Evolutionary conservation across 2,888 invertebrate genomes (phyloP).

Genomic region (Criorhina ranunculi): DNA sequence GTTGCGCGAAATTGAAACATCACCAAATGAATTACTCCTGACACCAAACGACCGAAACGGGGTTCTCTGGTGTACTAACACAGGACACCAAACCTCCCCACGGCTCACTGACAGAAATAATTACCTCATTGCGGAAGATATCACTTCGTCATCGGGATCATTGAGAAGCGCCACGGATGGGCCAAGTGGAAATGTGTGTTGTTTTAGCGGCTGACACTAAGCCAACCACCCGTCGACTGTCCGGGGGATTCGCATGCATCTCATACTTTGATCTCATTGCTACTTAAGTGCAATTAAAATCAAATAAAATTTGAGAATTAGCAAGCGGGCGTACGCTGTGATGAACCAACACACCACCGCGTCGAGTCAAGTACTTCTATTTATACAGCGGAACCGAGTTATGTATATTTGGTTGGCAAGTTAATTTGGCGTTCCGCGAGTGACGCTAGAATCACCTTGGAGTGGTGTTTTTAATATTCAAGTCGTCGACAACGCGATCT

Average conservation of each 20-base stretch:
- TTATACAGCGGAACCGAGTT: conserved; percentile 42
- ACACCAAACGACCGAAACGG: conserved; percentile 51
- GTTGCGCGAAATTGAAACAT: conserved; percentile 66
- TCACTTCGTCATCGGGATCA: conserved; percentile 68
- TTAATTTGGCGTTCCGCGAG: conserved; percentile 68
- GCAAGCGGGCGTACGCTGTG: conserved; percentile 56
- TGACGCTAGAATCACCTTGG: conserved; percentile 70
- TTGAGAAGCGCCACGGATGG: conserved; percentile 66
- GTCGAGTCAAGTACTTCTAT: conserved; percentile 41
- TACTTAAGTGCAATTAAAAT: conserved; percentile 83
- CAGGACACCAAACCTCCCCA: conserved; percentile 16
- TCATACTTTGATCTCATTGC: conserved; percentile 82
- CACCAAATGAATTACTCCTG: conserved; percentile 63
- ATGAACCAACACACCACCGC: conserved; percentile 23
- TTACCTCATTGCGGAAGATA: conserved; percentile 73
- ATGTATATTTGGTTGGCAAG: conserved; percentile 40
- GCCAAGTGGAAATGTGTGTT: conserved; percentile 57
- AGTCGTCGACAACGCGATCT: conserved; percentile 71
- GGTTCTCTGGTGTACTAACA: conserved; percentile 38
- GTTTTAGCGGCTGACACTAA: conserved; percentile 69
- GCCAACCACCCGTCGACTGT: conserved; percentile 32
- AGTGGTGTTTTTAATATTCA: conserved; percentile 74
- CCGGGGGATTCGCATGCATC: conserved; percentile 66
- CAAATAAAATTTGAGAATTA: conserved; percentile 80
- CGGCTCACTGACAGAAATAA: conserved; percentile 68